These are phyloP conservation scores for Anthoscopus minutus DNA, from an alignment of 2,113 vertebrate genomes.

Conservation along the genomic window DNA sequence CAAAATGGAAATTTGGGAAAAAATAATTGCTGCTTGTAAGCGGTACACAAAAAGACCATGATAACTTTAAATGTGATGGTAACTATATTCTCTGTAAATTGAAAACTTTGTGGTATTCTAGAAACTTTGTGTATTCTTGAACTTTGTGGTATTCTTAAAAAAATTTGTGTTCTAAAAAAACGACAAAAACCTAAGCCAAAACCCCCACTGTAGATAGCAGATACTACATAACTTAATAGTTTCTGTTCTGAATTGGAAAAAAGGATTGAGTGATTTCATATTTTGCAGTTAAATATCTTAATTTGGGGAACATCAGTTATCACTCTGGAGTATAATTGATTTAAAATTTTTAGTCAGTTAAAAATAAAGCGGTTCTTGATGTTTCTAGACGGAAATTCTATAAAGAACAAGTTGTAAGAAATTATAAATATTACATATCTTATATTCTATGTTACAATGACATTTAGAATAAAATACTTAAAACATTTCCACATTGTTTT, in stretches of 20 bases:
- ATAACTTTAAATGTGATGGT: not conserved
- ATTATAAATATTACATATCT: fast-evolving
- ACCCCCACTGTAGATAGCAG: not conserved
- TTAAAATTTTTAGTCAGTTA: not conserved
- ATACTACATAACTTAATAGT: not conserved
- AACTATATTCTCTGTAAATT: not conserved
- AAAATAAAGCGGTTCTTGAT: not conserved
- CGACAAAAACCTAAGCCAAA: not conserved
- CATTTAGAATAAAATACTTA: not conserved
- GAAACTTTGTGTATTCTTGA: no score
- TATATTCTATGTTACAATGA: not conserved
- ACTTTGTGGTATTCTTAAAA: not conserved
- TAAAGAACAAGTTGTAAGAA: not conserved
- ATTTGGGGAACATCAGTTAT: not conserved
- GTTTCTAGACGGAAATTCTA: not conserved
- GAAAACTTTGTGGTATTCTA: not conserved
- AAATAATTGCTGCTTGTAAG: not conserved
- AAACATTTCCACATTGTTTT: not conserved
- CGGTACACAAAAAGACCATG: not conserved
- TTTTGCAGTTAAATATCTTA: not conserved
- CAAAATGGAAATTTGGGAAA: not conserved
- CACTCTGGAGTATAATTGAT: not conserved
- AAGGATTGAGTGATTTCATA: not conserved
- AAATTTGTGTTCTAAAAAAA: not conserved
- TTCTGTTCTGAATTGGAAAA: not conserved